Conservation (phyloP, 1,140 invertebrate genomes). For the Drosophila santomea region DNA sequence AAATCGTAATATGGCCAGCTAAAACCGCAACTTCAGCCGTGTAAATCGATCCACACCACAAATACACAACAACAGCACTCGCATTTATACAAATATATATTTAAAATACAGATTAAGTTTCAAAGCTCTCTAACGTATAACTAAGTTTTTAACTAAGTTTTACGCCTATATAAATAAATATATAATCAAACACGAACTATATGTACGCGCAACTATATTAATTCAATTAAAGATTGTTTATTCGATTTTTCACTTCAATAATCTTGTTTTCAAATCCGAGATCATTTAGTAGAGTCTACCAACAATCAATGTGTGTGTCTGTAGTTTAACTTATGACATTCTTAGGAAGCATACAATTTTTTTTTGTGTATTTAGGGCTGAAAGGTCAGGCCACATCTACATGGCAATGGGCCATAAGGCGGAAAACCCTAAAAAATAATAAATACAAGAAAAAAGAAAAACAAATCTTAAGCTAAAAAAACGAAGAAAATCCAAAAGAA, state of each 20-base stretch:
- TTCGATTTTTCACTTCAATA: constrained; percentile 20
- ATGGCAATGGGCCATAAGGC: constrained; percentile 57
- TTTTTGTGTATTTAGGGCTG: constrained; percentile 53
- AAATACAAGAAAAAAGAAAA: constrained; percentile 1
- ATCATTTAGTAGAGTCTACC: constrained; percentile 54
- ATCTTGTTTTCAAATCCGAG: constrained; percentile 20
- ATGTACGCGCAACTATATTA: constrained; percentile 22
- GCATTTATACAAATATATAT: constrained; percentile 61
- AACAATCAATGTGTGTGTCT: constrained; percentile 77
- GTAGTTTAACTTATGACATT: constrained; percentile 54
- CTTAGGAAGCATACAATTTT: constrained; percentile 41
- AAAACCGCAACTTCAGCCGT: constrained; percentile 23
- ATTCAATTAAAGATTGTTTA: constrained; percentile 29
- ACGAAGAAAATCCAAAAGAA: constrained; percentile 36
- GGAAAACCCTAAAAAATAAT: constrained; percentile 18
- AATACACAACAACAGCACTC: constrained; percentile 69
- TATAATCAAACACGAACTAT: constrained; percentile 18
- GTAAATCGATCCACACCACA: constrained; percentile 15
- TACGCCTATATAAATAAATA: constrained; percentile 41
- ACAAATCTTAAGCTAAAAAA: constrained; percentile 33
- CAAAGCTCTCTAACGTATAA: constrained; percentile 32
- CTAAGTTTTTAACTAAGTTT: constrained; percentile 39
- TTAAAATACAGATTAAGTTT: constrained; percentile 55
- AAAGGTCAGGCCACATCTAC: constrained; percentile 72
- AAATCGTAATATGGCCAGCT: neutral